Percentiles rank a stretch among this genome's conserved stretches.
These are phyloP conservation scores for Drosophila algonquin DNA, from an alignment of 2,888 invertebrate species.

Conservation along the genomic window DNA sequence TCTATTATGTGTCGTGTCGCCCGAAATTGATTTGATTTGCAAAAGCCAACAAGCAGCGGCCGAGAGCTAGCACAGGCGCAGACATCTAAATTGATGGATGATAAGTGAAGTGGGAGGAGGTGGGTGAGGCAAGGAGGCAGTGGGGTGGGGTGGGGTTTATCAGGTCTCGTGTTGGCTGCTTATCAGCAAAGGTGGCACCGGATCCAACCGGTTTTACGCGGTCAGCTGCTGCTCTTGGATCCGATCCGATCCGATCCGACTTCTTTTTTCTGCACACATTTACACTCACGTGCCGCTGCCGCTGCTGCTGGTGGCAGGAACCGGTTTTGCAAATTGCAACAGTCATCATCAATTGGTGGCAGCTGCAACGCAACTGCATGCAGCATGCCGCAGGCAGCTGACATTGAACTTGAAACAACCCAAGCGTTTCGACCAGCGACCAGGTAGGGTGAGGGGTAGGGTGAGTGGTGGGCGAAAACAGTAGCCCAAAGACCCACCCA, in stretches of 20 bases:
- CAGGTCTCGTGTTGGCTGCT: conserved; percentile 34
- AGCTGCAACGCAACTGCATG: conserved; percentile 32
- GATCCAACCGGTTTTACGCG: conserved; percentile 41
- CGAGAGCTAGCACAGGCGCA: neutral
- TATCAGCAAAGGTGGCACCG: conserved; percentile 14
- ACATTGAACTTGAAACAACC: conserved; percentile 70
- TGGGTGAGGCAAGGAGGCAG: conserved; percentile 12
- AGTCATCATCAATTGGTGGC: conserved; percentile 39
- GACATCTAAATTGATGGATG: conserved; percentile 35
- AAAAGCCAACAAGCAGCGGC: neutral
- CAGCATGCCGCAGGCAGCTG: conserved; percentile 49
- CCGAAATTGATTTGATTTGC: conserved; percentile 53
- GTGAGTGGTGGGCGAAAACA: neutral
- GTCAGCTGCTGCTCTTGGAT: conserved; percentile 36
- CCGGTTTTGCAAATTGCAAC: conserved; percentile 63
- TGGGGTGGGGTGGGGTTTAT: conserved; percentile 7
- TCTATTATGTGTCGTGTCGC: conserved; percentile 53
- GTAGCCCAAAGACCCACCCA: conserved; percentile 32
- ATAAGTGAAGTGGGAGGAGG: neutral
- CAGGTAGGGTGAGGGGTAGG: no score
- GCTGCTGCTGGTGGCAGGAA: conserved; percentile 42
- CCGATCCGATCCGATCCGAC: conserved; percentile 21
- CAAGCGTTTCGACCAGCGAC: conserved; percentile 6
- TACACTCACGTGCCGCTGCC: conserved; percentile 45
- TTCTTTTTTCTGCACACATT: conserved; percentile 12